Evolutionary conservation across 35 echinoderm and acorn worm genomes (phyloP), one percentile per base, ranked within the genome.

Genomic region (Diadema setosum): DNA sequence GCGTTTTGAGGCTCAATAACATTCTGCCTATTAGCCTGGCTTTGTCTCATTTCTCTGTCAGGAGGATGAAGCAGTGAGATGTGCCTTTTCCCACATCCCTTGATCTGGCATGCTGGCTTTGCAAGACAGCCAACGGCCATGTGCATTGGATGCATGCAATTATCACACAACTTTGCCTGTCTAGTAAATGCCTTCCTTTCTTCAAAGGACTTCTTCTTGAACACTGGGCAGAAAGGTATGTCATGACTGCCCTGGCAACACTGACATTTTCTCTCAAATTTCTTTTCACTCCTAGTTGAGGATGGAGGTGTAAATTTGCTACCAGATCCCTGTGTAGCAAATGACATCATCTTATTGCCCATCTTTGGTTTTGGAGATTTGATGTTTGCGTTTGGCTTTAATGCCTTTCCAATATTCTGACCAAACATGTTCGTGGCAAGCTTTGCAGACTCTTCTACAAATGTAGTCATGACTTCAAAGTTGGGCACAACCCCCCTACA

Each of bases 71-170:
- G 76, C 20, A 81, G 26, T 31, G 76, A 46, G 39, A 46, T 25
- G 76, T 81, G 86, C 33, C 37, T 89, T 48, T 25, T 61, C 46
- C 39, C 45, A 82, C 86, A 89, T 17, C 84, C 84, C 3, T 86
- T 21, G 1, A 75, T 34, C 41, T 81, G 18, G 45, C 86, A 89
- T 35, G 31, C 52, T 42, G 86, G 46, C 2, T 3, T 18, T 31
- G 30, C 21, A 37, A 43, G 36, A 32, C 70, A 89, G 26, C 42
- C 75, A 2, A 37, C 46, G 24, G 86, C 75, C 5, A 80, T 25
- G 45, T 89, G 86, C 15, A 17, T 37, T 7, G 86, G 86, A 34
- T 26, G 56, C 5, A 89, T 35, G 25, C 86, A 89, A 60, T 89
- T 58, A 30, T 89, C 74, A 82, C 86, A 89, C 39, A 89, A 61